Conservation (phyloP, 2,888 invertebrate genomes). For the Ceramica pisi region DNA sequence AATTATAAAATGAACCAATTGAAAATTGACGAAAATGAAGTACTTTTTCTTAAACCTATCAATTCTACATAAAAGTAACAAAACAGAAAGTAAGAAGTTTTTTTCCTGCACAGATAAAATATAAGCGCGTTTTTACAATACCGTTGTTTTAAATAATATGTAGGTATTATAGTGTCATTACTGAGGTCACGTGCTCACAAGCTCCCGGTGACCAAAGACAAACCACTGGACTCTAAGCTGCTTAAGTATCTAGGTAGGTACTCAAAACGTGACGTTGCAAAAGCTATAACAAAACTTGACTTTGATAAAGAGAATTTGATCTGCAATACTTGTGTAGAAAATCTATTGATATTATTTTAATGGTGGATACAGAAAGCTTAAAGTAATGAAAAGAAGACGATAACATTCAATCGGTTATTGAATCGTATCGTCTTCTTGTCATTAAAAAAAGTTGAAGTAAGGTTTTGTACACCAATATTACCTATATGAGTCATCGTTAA, state of each 20-base stretch:
- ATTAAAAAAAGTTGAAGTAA: background rate
- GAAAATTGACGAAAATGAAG: background rate
- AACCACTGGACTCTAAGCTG: slow-evolving; percentile 17
- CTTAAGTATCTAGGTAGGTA: slow-evolving; percentile 15
- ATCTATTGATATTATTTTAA: background rate
- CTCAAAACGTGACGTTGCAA: slow-evolving; percentile 14
- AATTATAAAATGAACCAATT: background rate
- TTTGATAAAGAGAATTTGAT: background rate
- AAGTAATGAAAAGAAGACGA: too few relatives aligned
- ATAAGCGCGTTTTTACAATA: background rate
- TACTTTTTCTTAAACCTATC: too few relatives aligned
- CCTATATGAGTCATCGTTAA: background rate
- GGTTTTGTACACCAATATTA: background rate
- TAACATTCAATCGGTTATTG: too few relatives aligned
- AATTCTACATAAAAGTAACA: too few relatives aligned
- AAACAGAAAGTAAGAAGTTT: background rate
- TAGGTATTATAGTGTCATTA: background rate
- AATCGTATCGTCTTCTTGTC: background rate
- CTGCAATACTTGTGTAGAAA: background rate
- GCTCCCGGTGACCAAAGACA: background rate
- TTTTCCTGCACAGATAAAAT: background rate
- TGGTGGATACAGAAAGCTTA: background rate
- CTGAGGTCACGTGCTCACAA: background rate
- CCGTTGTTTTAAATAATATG: background rate
- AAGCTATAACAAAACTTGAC: background rate